Evolutionary conservation across 2,797 vertebrate genomes (phyloP), one percentile per base, ranked within the genome.

Genomic region (Megaceryle alcyon): DNA sequence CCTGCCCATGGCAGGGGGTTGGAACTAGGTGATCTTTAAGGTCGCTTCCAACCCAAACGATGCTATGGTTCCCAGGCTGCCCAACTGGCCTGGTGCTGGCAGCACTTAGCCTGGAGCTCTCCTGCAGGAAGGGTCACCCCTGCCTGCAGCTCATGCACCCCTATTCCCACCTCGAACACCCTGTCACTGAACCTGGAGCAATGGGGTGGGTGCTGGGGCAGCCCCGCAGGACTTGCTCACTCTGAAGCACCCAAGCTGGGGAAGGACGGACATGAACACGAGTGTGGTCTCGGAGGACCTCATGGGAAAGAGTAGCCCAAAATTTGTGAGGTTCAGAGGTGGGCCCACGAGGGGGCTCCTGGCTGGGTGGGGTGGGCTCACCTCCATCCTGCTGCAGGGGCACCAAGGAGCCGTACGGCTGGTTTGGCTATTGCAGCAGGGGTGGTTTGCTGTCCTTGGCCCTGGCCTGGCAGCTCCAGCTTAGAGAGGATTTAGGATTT

Each of bases 401-500:
- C 22, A 6, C 15, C 1, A 2, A 59, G 65, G 41, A n/a, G 25
- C 60, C 5, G 2, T 5, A 3, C 3, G 9, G 9, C 59, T 7
- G 9, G 14, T 59, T 41, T 70, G 63, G 68, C 49, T 81, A 43
- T 39, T 2, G 9, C 2, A 9, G 86, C 46, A 31, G 31, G 25
- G 29, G 0, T 18, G 88, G 64, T 53, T 91, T 43, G 85, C 48
- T 79, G 94, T 69, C 94, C 76, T 93, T 94, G 94, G 84, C 80
- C 48, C 68, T 46, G 75, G 90, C 70, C 56, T 57, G 94, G 76
- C 88, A 87, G 82, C 84, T 94, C 82, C 89, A 83, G 69, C 43
- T 96, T 94, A 94, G 59, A 51, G 43, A 72, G 7, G 69, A 92
- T 94, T 96, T 94, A 96, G 37, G 31, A 41, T 90, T 95, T 92